Base-by-base conservation (phyloP, 2,113 vertebrate species). In the Rhineura floridana region DNA sequence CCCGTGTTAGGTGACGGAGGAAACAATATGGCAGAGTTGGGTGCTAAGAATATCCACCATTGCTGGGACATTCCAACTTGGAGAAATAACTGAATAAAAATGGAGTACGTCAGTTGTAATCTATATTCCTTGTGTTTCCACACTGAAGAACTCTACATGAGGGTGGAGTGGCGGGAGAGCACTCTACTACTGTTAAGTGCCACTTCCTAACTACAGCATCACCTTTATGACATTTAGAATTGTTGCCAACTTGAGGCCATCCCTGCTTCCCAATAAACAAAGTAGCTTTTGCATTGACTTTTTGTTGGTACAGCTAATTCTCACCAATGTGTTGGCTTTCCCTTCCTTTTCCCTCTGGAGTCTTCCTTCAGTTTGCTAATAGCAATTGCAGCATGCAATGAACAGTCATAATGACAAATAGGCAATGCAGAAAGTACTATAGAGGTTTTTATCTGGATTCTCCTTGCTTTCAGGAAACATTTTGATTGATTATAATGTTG, bases 241-340 rank as follows among this genome's bases (percentile, higher is more conserved):
- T 87, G 50, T 83, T 85, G 39, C 81, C 76, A 89, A 84, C 87
- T 91, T 93, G 86, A 90, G 50, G 83, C 39, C 88, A 92, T 36
- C 65, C 8, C 87, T 90, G 48, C 59, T 75, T 63, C 33, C 69
- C 30, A 33, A 83, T 33, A 65, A 50, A 72, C 33, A 9, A 46
- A 46, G 13, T 75, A 25, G 17, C 12, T 88, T 76, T 83, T 82
- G 52, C 70, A 81, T 87, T 86, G 76, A 79, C 50, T 85, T 87
- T 86, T 76, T 25, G 28, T 72, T 39, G 44, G 50, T 72, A 33
- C 65, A 70, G n/a, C 65, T 80, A 63, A 46, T 55, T 30, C 50
- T 62, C n/a, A 36, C 28, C n/a, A 67, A 11, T 55, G 25, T n/a
- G 28, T 55, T 46, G 15, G 23, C 59, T 44, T 50, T 86, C n/a